Conservation (phyloP, 2,888 invertebrate genomes). For the Parthenolecanium corni region DNA sequence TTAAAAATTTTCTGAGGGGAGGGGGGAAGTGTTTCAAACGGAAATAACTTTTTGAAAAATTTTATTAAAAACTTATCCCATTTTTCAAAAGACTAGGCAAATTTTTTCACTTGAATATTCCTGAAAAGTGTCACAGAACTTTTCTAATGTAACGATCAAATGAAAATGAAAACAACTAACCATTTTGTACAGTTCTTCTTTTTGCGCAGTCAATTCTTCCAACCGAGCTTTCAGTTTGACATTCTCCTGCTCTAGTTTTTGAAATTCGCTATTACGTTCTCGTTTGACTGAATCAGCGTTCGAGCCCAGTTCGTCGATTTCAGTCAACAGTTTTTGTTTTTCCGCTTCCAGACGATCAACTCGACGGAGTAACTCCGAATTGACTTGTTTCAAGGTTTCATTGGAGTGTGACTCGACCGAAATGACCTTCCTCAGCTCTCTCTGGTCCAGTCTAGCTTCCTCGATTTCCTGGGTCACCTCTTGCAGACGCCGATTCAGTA, state of each 20-base stretch:
- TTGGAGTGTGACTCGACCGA: neutral
- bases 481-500: neutral
- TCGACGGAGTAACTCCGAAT: neutral
- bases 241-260: conserved; percentile 7
- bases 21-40: too few relatives aligned
- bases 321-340: neutral
- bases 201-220: conserved; percentile 2
- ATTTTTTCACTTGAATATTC: too few relatives aligned
- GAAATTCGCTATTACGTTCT: neutral
- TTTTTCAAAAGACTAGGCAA: too few relatives aligned
- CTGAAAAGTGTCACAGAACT: neutral
- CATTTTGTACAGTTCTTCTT: conserved; percentile 12
- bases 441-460: neutral
- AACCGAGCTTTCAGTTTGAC: conserved; percentile 3
- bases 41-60: too few relatives aligned
- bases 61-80: too few relatives aligned
- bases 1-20: too few relatives aligned
- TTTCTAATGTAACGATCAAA: neutral
- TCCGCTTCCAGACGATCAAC: neutral
- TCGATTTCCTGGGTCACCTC: neutral
- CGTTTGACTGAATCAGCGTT: neutral
- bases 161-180: neutral
- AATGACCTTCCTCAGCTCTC: conserved; percentile 2
- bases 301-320: neutral
- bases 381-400: neutral